These are phyloP conservation scores for Nannobrachium achirus DNA, from an alignment of 2,113 vertebrate genomes.

Conservation along the genomic window DNA sequence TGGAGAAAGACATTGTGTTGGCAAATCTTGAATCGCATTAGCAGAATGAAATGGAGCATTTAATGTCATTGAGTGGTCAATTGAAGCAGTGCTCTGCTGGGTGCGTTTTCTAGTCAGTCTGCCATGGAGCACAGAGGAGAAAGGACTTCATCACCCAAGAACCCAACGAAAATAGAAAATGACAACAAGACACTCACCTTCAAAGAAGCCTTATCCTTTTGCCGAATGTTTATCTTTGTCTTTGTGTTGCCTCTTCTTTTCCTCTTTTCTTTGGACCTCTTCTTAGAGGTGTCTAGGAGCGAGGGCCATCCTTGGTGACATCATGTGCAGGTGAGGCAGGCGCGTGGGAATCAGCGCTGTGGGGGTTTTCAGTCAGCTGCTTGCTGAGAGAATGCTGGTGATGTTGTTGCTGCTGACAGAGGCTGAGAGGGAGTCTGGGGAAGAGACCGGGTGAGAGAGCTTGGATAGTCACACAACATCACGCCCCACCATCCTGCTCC, in stretches of 20 bases:
- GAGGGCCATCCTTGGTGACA: slow-evolving; percentile 43
- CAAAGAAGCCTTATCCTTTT: slow-evolving; percentile 21
- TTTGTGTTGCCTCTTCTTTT: not conserved
- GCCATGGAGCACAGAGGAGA: not conserved
- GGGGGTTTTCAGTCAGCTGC: not conserved
- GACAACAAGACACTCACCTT: slow-evolving; percentile 34
- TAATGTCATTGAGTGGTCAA: not conserved
- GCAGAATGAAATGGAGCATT: not conserved
- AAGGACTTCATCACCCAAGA: not conserved
- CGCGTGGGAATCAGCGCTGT: not conserved
- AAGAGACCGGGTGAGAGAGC: slow-evolving; percentile 17
- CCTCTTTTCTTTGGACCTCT: slow-evolving; percentile 4
- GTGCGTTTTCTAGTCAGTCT: not conserved
- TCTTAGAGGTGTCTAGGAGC: slow-evolving; percentile 22
- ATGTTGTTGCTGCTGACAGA: not conserved
- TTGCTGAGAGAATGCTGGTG: slow-evolving; percentile 5
- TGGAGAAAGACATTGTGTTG: not conserved
- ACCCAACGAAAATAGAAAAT: not conserved
- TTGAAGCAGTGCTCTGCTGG: not conserved
- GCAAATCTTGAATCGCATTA: slow-evolving; percentile 4
- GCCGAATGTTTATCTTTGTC: slow-evolving; percentile 8
- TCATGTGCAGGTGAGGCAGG: slow-evolving; percentile 37
- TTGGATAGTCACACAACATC: slow-evolving; percentile 5
- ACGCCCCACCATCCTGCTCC: slow-evolving; percentile 23
- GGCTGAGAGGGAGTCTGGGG: slow-evolving; percentile 13